Evolutionary conservation across 1,140 invertebrate species (phyloP).

Genomic region (Aphelinus atriplicis): DNA sequence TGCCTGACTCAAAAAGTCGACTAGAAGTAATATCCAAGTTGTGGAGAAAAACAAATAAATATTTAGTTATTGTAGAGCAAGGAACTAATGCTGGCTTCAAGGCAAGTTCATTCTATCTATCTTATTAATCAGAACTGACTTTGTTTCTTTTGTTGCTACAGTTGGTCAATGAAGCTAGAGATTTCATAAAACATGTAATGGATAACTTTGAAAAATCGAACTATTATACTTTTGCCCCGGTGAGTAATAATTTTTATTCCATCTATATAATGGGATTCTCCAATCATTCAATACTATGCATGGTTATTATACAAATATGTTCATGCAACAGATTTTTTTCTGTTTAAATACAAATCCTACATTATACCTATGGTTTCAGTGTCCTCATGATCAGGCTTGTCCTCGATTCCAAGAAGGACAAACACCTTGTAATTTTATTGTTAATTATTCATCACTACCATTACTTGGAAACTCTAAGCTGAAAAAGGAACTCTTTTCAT

Average conservation of each 20-base stretch:
- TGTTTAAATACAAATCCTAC: neutral
- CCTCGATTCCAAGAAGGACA: conserved; percentile 71
- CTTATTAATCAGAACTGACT: no score
- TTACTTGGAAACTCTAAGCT: conserved; percentile 61
- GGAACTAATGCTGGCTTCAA: conserved; percentile 84
- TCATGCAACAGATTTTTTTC: no score
- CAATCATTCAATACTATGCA: no score
- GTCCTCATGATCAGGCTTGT: conserved; percentile 82
- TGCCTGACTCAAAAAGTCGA: conserved; percentile 73
- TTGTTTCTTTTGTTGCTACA: conserved; percentile 47
- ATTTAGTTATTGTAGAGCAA: conserved; percentile 85
- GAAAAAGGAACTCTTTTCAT: conserved; percentile 73
- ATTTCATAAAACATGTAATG: conserved; percentile 73
- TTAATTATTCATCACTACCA: conserved; percentile 71
- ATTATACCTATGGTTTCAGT: conserved; percentile 67
- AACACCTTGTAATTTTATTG: conserved; percentile 82
- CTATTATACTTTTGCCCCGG: conserved; percentile 78
- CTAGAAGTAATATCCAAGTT: conserved; percentile 79
- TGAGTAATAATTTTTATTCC: conserved; percentile 61
- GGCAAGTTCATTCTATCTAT: conserved; percentile 54
- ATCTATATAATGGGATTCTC: neutral
- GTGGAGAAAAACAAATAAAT: conserved; percentile 87
- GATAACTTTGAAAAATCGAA: conserved; percentile 56
- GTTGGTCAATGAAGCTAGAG: conserved; percentile 78
- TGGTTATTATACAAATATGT: no score